A percentile compares a stretch with the other conserved stretches of the same genome.
Evolutionary conservation across 2,797 vertebrate species (phyloP).

Genomic region (Parauchenoglanis ngamensis): DNA sequence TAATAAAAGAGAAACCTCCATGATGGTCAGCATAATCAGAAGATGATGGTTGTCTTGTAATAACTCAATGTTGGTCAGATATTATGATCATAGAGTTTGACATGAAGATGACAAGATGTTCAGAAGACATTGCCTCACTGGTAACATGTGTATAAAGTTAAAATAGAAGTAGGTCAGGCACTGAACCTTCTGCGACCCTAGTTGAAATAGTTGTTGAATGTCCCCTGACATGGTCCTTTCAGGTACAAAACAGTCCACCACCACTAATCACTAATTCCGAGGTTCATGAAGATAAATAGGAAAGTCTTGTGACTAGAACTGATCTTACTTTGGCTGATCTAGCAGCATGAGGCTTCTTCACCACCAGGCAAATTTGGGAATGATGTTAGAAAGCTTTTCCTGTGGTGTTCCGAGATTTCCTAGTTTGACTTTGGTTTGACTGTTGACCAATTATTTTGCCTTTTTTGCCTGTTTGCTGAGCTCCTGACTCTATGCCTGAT

Average conservation of each 20-base stretch:
- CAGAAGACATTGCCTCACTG: background rate
- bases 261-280: background rate
- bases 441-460: background rate
- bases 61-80: background rate
- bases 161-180: background rate
- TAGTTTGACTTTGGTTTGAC: background rate
- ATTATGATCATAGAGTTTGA: background rate
- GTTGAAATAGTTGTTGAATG: background rate
- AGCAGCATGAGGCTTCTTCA: background rate
- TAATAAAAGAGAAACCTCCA: background rate
- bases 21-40: background rate
- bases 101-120: background rate
- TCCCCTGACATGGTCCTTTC: background rate
- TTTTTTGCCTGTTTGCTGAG: background rate
- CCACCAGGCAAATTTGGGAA: background rate
- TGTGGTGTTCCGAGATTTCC: background rate
- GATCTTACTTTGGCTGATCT: conserved; percentile 1
- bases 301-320: background rate
- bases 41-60: background rate
- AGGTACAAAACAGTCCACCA: background rate
- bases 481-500: background rate
- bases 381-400: background rate
- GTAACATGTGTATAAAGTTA: background rate
- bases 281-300: background rate
- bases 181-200: background rate